Conservation (phyloP, 2,113 vertebrate species). For the Bambusicola thoracicus region DNA sequence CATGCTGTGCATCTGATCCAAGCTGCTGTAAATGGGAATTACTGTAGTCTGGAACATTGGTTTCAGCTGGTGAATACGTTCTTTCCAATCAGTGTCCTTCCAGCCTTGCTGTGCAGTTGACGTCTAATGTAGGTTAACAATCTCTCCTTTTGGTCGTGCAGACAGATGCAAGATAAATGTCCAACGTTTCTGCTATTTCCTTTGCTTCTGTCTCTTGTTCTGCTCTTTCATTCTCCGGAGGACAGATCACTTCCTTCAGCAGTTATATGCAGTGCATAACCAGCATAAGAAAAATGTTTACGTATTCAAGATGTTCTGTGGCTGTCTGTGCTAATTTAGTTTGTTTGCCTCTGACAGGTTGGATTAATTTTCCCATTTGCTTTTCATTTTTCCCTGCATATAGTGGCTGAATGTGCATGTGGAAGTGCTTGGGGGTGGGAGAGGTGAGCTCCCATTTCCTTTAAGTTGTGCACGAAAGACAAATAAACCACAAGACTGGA, state of each 20-base stretch:
- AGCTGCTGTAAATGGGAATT: not conserved
- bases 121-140: not conserved
- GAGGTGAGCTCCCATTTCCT: not conserved
- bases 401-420: not conserved
- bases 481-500: not conserved
- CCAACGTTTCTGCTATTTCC: conserved; percentile 35
- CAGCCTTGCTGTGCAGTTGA: not conserved
- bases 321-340: not conserved
- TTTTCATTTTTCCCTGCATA: not conserved
- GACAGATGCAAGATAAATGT: conserved; percentile 29
- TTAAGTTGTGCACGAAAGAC: not conserved
- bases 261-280: not conserved
- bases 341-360: not conserved
- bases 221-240: conserved; percentile 15
- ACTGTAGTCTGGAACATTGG: not conserved
- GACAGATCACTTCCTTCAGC: conserved; percentile 6
- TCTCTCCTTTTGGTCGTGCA: not conserved
- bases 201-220: conserved; percentile 17
- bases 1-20: not conserved
- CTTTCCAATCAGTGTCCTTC: not conserved
- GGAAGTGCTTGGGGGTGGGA: not conserved
- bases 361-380: not conserved
- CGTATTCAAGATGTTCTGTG: not conserved
- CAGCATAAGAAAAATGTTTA: not conserved
- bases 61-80: conserved; percentile 45